Percentiles rank a stretch among this genome's conserved stretches.
Conservation (phyloP, 1,140 invertebrate genomes). For the Coptotermes formosanus region DNA sequence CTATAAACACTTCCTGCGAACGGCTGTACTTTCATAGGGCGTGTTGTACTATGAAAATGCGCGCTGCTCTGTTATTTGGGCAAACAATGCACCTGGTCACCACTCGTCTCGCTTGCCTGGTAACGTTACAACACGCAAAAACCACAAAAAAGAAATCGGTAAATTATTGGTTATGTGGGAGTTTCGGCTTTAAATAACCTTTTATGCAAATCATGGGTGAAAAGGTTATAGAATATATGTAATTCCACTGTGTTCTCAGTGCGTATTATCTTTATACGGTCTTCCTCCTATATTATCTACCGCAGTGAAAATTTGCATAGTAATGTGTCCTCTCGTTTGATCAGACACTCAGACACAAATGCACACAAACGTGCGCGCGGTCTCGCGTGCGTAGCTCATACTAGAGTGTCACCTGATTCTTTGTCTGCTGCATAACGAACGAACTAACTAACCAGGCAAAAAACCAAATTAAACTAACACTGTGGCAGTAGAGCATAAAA, state of each 20-base stretch:
- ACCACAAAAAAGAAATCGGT: neutral
- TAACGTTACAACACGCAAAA: neutral
- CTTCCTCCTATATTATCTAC: neutral
- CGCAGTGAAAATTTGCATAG: neutral
- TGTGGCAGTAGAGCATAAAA: no score
- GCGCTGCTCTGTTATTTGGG: neutral
- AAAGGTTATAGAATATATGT: neutral
- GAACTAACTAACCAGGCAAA: no score
- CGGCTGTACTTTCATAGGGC: neutral
- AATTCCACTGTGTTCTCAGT: neutral
- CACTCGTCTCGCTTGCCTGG: neutral
- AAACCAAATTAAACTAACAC: no score
- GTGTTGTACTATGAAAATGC: neutral
- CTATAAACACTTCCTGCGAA: no score
- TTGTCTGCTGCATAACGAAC: no score
- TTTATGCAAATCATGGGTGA: slow-evolving; percentile 7
- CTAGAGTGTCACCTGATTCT: no score
- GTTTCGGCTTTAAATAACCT: neutral
- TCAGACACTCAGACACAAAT: no score
- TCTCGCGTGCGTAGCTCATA: no score
- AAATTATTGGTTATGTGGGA: neutral
- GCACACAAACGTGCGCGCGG: no score
- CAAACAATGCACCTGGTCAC: neutral
- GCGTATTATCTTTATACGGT: neutral
- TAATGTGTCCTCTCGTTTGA: neutral